Evolutionary conservation across 2,888 invertebrate species (phyloP).

Genomic region (Chrysomela aeneicollis): DNA sequence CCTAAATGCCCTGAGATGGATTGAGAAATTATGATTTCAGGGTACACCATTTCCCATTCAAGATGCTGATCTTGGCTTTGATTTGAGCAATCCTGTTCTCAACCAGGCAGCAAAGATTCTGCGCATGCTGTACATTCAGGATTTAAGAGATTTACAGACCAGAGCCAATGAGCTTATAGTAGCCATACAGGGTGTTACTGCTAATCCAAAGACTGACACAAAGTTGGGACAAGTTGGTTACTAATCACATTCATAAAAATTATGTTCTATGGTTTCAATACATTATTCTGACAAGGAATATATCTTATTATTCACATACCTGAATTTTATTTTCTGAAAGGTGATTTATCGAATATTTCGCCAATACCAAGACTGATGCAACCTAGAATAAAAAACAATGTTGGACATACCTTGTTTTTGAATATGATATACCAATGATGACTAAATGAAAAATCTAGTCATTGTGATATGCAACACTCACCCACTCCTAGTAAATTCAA

Average conservation of each 20-base stretch:
- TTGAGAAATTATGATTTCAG: conserved; percentile 51
- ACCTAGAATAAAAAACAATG: conserved; percentile 48
- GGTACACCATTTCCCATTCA: conserved; percentile 77
- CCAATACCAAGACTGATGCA: conserved; percentile 53
- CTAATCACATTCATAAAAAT: conserved; percentile 55
- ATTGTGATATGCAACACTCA: conserved; percentile 32
- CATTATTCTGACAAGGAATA: neutral
- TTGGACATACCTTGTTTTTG: too few relatives aligned
- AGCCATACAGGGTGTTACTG: conserved; percentile 89
- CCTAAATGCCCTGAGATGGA: neutral
- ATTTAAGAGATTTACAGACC: conserved; percentile 87
- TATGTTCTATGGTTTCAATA: neutral
- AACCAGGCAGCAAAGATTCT: conserved; percentile 81
- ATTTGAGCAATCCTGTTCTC: conserved; percentile 70
- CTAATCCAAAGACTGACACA: conserved; percentile 96
- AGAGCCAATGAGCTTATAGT: conserved; percentile 95
- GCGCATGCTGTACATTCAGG: conserved; percentile 82
- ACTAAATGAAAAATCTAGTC: conserved; percentile 1
- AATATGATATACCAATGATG: too few relatives aligned
- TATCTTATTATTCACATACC: neutral
- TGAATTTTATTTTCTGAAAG: conserved; percentile 45
- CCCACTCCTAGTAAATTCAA: conserved; percentile 52
- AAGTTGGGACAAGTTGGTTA: conserved; percentile 91
- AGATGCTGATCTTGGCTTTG: conserved; percentile 72
- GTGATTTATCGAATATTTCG: conserved; percentile 56